phyloP scores from a whole-genome alignment of 2,113 vertebrate species.

The Pseudonaja textilis region DNA sequence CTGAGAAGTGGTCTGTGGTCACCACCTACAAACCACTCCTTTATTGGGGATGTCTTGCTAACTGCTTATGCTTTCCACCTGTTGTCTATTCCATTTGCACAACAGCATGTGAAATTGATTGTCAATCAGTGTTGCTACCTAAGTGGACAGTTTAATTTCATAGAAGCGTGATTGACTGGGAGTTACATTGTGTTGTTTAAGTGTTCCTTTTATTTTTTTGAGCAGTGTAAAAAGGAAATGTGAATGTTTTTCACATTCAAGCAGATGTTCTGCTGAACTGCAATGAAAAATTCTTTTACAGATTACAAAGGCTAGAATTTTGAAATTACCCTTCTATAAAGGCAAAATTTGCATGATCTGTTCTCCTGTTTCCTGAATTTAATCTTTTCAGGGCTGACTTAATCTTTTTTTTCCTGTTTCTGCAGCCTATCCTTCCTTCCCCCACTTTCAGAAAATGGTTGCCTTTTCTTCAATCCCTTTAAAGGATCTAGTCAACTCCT shows the following conservation, averaged over 20 bases:
- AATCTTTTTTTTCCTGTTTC: neutral
- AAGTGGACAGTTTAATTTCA: too few species aligned
- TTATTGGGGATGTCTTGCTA: too few species aligned
- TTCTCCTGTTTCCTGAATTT: neutral
- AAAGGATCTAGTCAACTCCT: neutral
- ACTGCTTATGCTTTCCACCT: too few species aligned
- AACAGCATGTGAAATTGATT: too few species aligned
- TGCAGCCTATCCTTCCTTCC: neutral
- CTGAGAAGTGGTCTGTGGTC: too few species aligned
- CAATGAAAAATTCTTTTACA: neutral
- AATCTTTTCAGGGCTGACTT: neutral
- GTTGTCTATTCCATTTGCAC: too few species aligned
- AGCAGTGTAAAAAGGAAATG: neutral
- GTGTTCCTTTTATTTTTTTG: too few species aligned
- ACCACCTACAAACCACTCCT: too few species aligned
- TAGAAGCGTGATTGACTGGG: too few species aligned
- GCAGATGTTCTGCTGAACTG: neutral
- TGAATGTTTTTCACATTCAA: neutral
- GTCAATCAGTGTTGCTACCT: too few species aligned
- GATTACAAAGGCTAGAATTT: neutral
- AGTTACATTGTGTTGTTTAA: too few species aligned
- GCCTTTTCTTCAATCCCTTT: neutral
- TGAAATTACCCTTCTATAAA: neutral
- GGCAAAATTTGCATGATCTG: neutral
- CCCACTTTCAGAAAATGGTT: neutral